Percentiles rank a stretch among this genome's conserved stretches.
phyloP scores from a whole-genome alignment of 2,113 vertebrate genomes.

The Neodon shergylaensis region DNA sequence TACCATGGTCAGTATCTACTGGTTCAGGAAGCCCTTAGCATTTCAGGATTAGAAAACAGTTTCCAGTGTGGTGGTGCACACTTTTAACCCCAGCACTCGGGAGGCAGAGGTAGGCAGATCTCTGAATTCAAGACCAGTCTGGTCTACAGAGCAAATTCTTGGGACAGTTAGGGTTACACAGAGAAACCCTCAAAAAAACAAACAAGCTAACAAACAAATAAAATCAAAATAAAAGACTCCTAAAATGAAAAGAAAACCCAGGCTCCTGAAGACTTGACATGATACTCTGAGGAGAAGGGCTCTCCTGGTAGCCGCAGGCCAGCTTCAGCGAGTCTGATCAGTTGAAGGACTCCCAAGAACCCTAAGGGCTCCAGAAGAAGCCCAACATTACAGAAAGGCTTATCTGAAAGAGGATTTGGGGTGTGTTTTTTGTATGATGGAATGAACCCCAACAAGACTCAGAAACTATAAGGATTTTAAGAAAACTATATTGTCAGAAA shows the following conservation, averaged over 20 bases:
- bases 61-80: neutral
- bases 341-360: neutral
- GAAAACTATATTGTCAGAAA: neutral
- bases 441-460: neutral
- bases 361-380: neutral
- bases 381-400: neutral
- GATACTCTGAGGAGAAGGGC: neutral
- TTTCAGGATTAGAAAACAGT: conserved; percentile 6
- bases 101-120: neutral
- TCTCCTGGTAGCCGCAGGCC: accelerated
- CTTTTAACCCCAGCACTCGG: neutral
- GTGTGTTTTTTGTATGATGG: neutral
- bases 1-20: neutral
- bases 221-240: neutral
- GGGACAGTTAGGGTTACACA: neutral
- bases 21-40: neutral
- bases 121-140: neutral
- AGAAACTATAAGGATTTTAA: neutral
- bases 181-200: neutral
- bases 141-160: neutral
- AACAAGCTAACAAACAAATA: neutral
- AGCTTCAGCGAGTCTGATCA: neutral
- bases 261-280: neutral
- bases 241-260: neutral
- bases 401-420: neutral